phyloP scores from a whole-genome alignment of 1,140 invertebrate genomes.

The Cotesia chilonis region DNA sequence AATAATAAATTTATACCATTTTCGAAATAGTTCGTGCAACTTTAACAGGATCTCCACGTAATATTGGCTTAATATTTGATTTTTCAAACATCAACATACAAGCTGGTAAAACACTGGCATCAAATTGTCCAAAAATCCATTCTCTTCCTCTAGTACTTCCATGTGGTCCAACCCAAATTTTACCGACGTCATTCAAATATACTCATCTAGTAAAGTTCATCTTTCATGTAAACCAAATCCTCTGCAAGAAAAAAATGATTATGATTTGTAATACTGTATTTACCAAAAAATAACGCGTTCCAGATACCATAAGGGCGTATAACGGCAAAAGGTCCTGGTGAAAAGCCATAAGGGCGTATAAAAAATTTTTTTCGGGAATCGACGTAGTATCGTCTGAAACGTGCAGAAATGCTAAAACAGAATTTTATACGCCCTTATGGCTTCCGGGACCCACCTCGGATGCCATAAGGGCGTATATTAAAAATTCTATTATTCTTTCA shows the following conservation, averaged over 20 bases:
- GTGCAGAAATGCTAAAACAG: no score
- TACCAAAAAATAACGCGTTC: no score
- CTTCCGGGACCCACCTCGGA: no score
- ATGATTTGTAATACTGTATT: neutral
- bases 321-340: no score
- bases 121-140: slow-evolving; percentile 75
- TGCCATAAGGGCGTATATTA: no score
- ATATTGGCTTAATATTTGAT: slow-evolving; percentile 56
- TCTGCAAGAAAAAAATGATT: slow-evolving; percentile 51
- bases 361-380: no score
- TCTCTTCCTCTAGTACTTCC: slow-evolving; percentile 66
- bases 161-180: slow-evolving; percentile 72
- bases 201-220: slow-evolving; percentile 69
- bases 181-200: slow-evolving; percentile 74
- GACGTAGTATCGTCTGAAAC: no score
- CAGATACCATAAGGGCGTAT: no score
- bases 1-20: slow-evolving; percentile 64
- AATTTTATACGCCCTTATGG: no score
- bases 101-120: slow-evolving; percentile 68
- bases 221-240: slow-evolving; percentile 69
- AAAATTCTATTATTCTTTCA: no score
- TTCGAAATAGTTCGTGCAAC: slow-evolving; percentile 76
- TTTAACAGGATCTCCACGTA: slow-evolving; percentile 76
- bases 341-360: no score
- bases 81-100: slow-evolving; percentile 65